Percentiles rank a stretch among this genome's conserved stretches.
Conservation (phyloP, 53 echinoderm and acorn worm genomes). For the Actinopyga echinites region DNA sequence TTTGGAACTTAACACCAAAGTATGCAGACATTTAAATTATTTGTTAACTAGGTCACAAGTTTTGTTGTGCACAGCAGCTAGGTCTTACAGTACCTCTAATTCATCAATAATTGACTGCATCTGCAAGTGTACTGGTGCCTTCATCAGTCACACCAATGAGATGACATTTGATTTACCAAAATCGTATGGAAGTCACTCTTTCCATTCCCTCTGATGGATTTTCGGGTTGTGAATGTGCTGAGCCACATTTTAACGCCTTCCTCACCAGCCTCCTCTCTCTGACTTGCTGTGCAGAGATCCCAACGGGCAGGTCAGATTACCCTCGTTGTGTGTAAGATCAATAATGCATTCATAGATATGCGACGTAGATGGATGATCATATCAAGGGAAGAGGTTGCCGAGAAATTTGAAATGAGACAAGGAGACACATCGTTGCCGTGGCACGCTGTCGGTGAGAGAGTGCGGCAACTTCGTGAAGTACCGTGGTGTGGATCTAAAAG, state of each 20-base stretch:
- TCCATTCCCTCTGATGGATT: no score
- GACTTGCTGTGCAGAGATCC: background rate
- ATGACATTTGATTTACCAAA: no score
- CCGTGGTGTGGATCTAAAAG: background rate
- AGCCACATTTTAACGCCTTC: background rate
- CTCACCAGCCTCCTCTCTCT: background rate
- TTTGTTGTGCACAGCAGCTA: no score
- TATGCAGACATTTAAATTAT: no score
- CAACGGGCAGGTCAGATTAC: slow-evolving; percentile 32
- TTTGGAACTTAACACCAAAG: no score
- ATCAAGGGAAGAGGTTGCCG: background rate
- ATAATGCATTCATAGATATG: slow-evolving; percentile 33
- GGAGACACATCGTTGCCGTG: background rate
- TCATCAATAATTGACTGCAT: no score
- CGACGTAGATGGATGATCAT: slow-evolving; percentile 7
- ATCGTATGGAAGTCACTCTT: background rate
- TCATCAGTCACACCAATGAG: no score
- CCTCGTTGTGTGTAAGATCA: slow-evolving; percentile 31
- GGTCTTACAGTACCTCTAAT: no score
- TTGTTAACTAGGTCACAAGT: no score
- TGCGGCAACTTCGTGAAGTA: background rate
- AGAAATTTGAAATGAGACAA: slow-evolving; percentile 1
- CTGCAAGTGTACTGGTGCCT: no score
- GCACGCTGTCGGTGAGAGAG: no score
- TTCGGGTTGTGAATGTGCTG: background rate